These are phyloP conservation scores for Caenorhabditis angaria DNA, from an alignment of 2,888 invertebrate species.

Conservation along the genomic window DNA sequence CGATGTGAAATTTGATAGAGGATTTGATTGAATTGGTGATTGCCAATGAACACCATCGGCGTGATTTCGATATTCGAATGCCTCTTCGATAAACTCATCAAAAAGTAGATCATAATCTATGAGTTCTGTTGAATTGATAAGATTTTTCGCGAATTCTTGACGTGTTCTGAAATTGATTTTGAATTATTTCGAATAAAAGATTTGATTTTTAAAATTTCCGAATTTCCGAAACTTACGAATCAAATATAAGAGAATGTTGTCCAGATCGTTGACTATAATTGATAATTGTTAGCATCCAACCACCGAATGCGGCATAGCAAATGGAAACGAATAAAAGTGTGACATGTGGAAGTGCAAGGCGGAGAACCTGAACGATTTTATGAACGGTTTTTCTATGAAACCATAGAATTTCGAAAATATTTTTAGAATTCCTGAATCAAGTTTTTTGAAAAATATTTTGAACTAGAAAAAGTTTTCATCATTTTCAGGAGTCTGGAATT, in stretches of 20 bases:
- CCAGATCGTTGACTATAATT: constrained; percentile 56
- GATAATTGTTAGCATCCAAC: constrained; percentile 63
- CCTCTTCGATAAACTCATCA: constrained; percentile 28
- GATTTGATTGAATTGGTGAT: constrained; percentile 33
- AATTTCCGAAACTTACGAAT: constrained; percentile 28
- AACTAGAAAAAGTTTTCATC: too few relatives aligned
- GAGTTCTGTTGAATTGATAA: constrained; percentile 13
- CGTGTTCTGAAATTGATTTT: constrained; percentile 22
- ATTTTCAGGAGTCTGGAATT: too few relatives aligned
- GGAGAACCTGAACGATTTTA: constrained; percentile 68
- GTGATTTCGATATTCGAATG: constrained; percentile 34
- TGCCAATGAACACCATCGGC: constrained; percentile 36
- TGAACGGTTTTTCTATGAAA: too few relatives aligned
- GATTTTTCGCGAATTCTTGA: constrained; percentile 23
- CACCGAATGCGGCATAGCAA: constrained; percentile 64
- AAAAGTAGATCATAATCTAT: constrained; percentile 20
- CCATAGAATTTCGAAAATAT: too few relatives aligned
- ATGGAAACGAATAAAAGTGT: constrained; percentile 67
- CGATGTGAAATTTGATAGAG: constrained; percentile 49
- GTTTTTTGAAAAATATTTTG: too few relatives aligned
- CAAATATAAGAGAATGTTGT: constrained; percentile 35
- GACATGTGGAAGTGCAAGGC: constrained; percentile 70
- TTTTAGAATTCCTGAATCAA: too few relatives aligned
- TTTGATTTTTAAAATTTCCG: background rate
- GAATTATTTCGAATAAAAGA: background rate